These are phyloP conservation scores for Dorcus hopei DNA, from an alignment of 2,888 invertebrate genomes.

Conservation along the genomic window DNA sequence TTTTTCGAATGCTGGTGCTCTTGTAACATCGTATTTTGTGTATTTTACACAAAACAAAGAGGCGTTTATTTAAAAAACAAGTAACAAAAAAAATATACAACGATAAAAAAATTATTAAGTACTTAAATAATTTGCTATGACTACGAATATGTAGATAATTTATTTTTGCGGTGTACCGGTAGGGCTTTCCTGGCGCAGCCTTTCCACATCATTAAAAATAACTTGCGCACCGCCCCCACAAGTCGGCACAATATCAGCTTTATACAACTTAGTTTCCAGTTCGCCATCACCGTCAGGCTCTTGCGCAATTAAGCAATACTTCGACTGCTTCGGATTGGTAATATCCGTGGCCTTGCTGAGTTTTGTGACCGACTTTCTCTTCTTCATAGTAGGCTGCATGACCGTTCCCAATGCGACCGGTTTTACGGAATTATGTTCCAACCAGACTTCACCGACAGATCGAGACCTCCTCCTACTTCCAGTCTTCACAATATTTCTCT, in stretches of 20 bases:
- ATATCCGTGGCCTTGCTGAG: conserved; percentile 77
- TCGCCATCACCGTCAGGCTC: conserved; percentile 90
- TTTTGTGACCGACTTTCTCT: conserved; percentile 80
- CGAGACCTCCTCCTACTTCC: conserved; percentile 71
- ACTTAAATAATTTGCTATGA: too few relatives aligned
- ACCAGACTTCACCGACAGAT: conserved; percentile 77
- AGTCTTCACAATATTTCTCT: conserved; percentile 33
- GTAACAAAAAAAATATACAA: too few relatives aligned
- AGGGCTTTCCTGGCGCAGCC: conserved; percentile 78
- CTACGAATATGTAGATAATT: too few relatives aligned
- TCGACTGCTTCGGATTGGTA: conserved; percentile 63
- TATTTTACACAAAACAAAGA: too few relatives aligned
- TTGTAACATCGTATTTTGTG: too few relatives aligned
- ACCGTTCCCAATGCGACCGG: conserved; percentile 85
- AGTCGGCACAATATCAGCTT: conserved; percentile 91
- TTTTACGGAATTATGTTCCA: conserved; percentile 82
- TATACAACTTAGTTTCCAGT: conserved; percentile 87
- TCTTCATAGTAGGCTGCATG: conserved; percentile 78
- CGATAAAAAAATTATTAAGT: too few relatives aligned
- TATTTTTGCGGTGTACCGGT: conserved; percentile 37
- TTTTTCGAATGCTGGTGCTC: too few relatives aligned
- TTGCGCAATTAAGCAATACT: conserved; percentile 91
- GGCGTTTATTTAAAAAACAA: too few relatives aligned
- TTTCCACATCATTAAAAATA: conserved; percentile 92
- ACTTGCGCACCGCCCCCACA: conserved; percentile 94